A percentile compares a stretch with the other conserved stretches of the same genome.
phyloP scores from a whole-genome alignment of 2,113 vertebrate species.

The Leiothrix lutea region DNA sequence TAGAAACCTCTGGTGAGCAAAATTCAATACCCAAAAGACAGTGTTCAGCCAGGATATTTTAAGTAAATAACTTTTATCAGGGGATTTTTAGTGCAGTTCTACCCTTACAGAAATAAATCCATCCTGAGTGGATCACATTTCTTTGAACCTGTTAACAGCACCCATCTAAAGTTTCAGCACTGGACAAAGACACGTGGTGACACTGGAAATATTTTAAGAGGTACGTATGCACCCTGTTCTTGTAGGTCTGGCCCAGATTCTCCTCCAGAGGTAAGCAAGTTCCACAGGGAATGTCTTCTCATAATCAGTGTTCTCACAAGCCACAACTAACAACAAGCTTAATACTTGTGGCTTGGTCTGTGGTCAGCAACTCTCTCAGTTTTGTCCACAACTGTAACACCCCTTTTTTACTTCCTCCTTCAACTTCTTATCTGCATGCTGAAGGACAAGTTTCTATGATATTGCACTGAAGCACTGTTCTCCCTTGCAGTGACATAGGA shows the following conservation, averaged over 20 bases:
- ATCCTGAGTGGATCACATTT: background rate
- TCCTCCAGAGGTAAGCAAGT: background rate
- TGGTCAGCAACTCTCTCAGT: background rate
- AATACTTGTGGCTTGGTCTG: background rate
- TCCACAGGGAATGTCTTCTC: background rate
- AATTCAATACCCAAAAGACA: constrained; percentile 20
- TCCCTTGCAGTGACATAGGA: background rate
- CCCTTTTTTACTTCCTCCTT: background rate
- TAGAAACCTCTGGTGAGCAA: background rate
- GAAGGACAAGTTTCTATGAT: background rate
- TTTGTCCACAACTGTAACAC: background rate
- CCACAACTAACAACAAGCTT: background rate
- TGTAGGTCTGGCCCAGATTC: background rate
- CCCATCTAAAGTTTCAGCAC: constrained; percentile 2
- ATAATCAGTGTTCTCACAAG: background rate
- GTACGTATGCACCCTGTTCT: background rate
- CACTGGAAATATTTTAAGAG: background rate
- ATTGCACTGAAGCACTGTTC: background rate
- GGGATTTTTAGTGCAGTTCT: constrained; percentile 12
- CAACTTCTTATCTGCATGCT: background rate
- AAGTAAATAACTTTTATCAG: constrained; percentile 41
- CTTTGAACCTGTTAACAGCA: constrained; percentile 23
- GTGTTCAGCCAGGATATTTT: background rate
- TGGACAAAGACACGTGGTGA: constrained; percentile 21
- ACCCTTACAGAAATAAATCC: constrained; percentile 41